phyloP scores from a whole-genome alignment of 2,113 vertebrate species.

The Atrichornis clamosus region DNA sequence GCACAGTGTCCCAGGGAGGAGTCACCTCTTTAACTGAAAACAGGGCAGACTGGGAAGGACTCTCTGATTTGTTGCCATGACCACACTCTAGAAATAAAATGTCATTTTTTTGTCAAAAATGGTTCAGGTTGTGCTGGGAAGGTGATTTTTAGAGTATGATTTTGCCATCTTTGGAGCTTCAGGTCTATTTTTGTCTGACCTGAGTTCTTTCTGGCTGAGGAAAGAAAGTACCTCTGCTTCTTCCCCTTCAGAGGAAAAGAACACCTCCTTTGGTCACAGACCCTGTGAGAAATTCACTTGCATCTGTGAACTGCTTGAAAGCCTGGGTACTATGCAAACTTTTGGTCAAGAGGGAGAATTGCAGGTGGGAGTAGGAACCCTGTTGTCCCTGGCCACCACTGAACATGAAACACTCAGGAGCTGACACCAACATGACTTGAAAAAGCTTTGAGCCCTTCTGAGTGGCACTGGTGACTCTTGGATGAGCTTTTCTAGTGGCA shows the following conservation, averaged over 20 bases:
- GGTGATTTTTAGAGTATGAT: background rate
- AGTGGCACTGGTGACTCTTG: background rate
- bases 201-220: background rate
- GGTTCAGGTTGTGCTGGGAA: background rate
- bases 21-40: background rate
- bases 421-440: background rate
- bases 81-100: background rate
- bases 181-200: background rate
- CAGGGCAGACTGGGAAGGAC: background rate
- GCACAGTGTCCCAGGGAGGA: background rate
- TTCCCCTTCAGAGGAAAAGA: background rate
- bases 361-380: background rate
- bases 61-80: background rate
- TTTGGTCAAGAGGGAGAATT: background rate
- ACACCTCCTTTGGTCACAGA: background rate
- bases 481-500: accelerated
- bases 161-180: background rate
- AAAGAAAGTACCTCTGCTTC: background rate
- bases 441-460: background rate
- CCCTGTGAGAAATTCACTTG: background rate
- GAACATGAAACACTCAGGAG: background rate
- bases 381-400: background rate
- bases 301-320: background rate
- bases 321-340: background rate
- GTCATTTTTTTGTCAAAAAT: background rate